Percentiles rank a stretch among this genome's conserved stretches.
phyloP scores from a whole-genome alignment of 1,140 invertebrate species.

The Zelostemma sp. region DNA sequence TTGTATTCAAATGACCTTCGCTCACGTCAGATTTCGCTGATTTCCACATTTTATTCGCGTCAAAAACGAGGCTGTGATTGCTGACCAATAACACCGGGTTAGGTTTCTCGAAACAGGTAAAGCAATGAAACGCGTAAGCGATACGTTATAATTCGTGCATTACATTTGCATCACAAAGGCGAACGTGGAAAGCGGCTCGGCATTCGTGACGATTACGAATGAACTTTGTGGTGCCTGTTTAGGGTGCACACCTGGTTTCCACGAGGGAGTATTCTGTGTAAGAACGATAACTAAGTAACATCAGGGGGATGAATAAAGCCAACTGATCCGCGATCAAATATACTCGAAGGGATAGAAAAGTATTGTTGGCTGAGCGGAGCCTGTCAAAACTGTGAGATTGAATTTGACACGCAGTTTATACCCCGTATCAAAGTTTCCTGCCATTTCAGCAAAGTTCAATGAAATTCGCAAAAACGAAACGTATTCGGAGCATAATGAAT shows the following conservation, averaged over 20 bases:
- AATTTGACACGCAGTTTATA: slow-evolving; percentile 62
- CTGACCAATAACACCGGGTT: too few species aligned
- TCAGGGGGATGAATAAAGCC: slow-evolving; percentile 57
- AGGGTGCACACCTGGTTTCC: slow-evolving; percentile 46
- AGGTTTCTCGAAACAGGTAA: not conserved
- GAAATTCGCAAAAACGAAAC: too few species aligned
- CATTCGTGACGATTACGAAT: slow-evolving; percentile 39
- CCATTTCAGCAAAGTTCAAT: too few species aligned
- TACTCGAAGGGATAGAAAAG: slow-evolving; percentile 42
- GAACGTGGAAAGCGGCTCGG: slow-evolving; percentile 25
- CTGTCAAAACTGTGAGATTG: slow-evolving; percentile 63
- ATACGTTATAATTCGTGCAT: slow-evolving; percentile 30
- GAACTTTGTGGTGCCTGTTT: slow-evolving; percentile 33
- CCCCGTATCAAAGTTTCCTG: slow-evolving; percentile 3
- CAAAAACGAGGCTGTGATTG: too few species aligned
- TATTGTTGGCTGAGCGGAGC: slow-evolving; percentile 57
- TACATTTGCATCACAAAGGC: slow-evolving; percentile 40
- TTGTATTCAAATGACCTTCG: too few species aligned
- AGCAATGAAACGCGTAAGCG: not conserved
- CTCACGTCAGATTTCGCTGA: too few species aligned
- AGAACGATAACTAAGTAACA: slow-evolving; percentile 50
- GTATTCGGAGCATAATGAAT: too few species aligned
- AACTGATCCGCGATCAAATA: slow-evolving; percentile 62
- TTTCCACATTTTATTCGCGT: too few species aligned
- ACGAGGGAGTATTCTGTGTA: slow-evolving; percentile 45